Evolutionary conservation across 2,113 vertebrate species (phyloP).

Genomic region (Nestor notabilis): DNA sequence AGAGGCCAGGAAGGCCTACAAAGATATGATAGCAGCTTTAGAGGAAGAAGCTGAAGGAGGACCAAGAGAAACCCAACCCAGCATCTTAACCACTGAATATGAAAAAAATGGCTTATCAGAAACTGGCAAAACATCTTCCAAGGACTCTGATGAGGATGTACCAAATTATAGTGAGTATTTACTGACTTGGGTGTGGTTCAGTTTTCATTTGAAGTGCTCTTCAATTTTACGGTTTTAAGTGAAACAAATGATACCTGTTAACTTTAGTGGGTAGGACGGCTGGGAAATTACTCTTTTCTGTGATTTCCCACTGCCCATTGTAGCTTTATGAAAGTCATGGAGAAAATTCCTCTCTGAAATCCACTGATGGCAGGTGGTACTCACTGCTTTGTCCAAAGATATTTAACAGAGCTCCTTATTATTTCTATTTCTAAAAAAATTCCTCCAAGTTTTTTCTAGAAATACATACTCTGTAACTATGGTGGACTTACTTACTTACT

Average conservation of each 20-base stretch:
- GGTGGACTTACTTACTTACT: too few relatives aligned
- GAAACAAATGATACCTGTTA: neutral
- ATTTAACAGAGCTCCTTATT: neutral
- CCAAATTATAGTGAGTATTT: slow-evolving; percentile 88
- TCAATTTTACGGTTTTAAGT: neutral
- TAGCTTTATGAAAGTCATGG: neutral
- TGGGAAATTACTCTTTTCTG: neutral
- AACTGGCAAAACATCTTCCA: neutral
- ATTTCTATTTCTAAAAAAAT: neutral
- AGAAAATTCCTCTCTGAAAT: neutral
- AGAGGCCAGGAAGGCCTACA: slow-evolving; percentile 89
- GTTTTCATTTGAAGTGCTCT: neutral
- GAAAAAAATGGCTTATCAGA: neutral
- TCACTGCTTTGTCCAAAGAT: neutral
- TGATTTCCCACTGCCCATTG: neutral
- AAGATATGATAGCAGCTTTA: slow-evolving; percentile 82
- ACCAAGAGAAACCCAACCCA: slow-evolving; percentile 5
- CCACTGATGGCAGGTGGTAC: neutral
- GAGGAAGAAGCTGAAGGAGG: slow-evolving; percentile 56
- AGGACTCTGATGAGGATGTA: slow-evolving; percentile 76
- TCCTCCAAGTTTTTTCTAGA: neutral
- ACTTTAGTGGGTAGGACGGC: neutral
- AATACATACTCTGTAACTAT: accelerated
- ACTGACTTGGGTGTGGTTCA: neutral
- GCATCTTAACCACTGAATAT: neutral